Conservation (phyloP, 2,888 invertebrate species). For the Beris morrisii region DNA sequence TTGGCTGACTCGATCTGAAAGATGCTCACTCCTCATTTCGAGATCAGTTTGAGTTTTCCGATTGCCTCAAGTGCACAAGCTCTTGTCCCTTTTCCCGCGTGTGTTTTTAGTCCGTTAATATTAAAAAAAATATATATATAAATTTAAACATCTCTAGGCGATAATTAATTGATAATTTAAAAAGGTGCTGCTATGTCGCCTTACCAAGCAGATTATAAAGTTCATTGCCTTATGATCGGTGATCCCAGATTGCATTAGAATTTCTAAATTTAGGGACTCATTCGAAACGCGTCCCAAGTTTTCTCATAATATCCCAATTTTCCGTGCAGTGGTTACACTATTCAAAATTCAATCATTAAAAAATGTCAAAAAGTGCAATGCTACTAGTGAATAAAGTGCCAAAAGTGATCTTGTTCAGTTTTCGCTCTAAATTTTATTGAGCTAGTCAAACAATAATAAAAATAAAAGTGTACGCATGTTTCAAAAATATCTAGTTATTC, state of each 20-base stretch:
- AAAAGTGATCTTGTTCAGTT: no score
- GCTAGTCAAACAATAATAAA: no score
- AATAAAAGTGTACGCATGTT: no score
- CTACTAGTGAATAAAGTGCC: no score
- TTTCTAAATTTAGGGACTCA: slow-evolving; percentile 16
- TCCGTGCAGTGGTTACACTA: no score
- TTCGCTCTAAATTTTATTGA: no score
- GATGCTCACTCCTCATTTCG: background rate
- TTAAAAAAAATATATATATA: background rate
- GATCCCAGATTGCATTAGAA: background rate
- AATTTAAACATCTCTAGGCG: background rate
- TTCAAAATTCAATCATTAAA: no score
- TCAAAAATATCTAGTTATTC: no score
- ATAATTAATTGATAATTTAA: background rate
- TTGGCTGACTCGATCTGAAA: slow-evolving; percentile 8
- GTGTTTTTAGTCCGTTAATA: background rate
- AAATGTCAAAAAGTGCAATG: no score
- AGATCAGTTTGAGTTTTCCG: slow-evolving; percentile 34
- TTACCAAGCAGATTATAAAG: background rate
- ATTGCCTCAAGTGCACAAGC: slow-evolving; percentile 28
- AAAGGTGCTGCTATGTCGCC: no score
- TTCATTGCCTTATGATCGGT: slow-evolving; percentile 14
- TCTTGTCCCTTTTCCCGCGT: slow-evolving; percentile 1
- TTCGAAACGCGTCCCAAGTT: slow-evolving; percentile 1
- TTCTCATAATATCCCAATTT: no score